These are phyloP conservation scores for Apteryx owenii DNA, from an alignment of 2,113 vertebrate genomes.

Conservation along the genomic window DNA sequence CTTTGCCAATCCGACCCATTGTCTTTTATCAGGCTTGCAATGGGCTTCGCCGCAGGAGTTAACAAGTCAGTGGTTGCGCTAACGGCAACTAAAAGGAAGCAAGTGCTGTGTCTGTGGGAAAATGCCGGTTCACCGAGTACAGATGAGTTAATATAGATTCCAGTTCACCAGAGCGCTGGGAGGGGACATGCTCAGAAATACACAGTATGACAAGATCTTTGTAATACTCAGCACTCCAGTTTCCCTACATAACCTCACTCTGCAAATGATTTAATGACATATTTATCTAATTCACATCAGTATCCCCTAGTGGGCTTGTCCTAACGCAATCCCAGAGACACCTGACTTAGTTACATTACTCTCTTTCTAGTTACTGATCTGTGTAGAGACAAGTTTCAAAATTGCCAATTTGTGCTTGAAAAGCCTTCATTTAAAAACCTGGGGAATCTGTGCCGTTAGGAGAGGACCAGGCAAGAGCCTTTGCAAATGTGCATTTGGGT, in stretches of 20 bases:
- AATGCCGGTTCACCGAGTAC: no score
- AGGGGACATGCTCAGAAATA: neutral
- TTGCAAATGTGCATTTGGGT: neutral
- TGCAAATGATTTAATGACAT: neutral
- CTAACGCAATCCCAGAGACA: slow-evolving; percentile 41
- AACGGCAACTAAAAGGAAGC: neutral
- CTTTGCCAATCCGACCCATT: slow-evolving; percentile 20
- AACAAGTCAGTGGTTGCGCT: neutral
- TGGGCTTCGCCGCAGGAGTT: neutral
- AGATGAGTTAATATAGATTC: neutral
- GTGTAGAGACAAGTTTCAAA: neutral
- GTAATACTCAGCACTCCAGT: neutral
- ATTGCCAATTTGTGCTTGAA: neutral
- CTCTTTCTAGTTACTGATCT: neutral
- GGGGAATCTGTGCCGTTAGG: neutral
- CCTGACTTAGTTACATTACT: neutral
- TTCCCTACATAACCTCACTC: neutral
- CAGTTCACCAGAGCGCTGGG: neutral
- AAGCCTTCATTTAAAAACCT: neutral
- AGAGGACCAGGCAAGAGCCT: rapidly evolving
- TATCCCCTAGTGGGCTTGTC: neutral
- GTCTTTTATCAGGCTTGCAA: slow-evolving; percentile 38
- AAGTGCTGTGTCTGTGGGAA: neutral
- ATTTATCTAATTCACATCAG: slow-evolving; percentile 28
- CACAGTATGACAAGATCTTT: neutral